phyloP scores from a whole-genome alignment of 2,113 vertebrate species.

The Sceloporus tristichus region DNA sequence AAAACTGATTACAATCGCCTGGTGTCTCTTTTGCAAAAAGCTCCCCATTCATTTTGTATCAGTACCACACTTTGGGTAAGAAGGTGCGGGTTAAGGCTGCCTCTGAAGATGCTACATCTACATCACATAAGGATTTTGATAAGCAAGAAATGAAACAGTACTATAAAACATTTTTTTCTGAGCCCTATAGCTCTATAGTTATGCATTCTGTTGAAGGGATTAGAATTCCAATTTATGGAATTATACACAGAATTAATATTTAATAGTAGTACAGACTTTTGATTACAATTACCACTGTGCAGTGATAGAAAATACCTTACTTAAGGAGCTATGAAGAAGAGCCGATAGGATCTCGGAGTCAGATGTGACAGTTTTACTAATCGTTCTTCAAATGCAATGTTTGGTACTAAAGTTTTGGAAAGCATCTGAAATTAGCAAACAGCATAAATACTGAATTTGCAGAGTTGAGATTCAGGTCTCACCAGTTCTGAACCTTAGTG shows the following conservation, averaged over 20 bases:
- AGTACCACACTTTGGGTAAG: neutral
- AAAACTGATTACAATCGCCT: neutral
- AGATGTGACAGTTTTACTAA: neutral
- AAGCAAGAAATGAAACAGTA: neutral
- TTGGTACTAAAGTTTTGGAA: slow-evolving; percentile 25
- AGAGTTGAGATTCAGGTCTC: neutral
- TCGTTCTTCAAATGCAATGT: neutral
- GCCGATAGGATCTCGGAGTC: neutral
- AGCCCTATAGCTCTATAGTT: neutral
- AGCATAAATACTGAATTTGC: slow-evolving; percentile 13
- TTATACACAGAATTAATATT: neutral
- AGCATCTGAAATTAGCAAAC: neutral
- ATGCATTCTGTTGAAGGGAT: neutral
- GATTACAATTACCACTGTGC: neutral
- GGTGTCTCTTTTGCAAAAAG: neutral
- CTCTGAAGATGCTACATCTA: neutral
- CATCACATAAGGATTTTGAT: neutral
- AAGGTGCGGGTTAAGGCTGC: neutral
- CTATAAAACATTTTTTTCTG: neutral
- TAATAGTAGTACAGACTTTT: neutral
- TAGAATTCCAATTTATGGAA: neutral
- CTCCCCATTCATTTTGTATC: neutral
- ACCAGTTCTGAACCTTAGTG: slow-evolving; percentile 37
- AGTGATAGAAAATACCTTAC: too few species aligned
- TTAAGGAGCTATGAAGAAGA: too few species aligned